These are phyloP conservation scores for Phoenicopterus ruber DNA, from an alignment of 2,113 vertebrate genomes.

Conservation along the genomic window DNA sequence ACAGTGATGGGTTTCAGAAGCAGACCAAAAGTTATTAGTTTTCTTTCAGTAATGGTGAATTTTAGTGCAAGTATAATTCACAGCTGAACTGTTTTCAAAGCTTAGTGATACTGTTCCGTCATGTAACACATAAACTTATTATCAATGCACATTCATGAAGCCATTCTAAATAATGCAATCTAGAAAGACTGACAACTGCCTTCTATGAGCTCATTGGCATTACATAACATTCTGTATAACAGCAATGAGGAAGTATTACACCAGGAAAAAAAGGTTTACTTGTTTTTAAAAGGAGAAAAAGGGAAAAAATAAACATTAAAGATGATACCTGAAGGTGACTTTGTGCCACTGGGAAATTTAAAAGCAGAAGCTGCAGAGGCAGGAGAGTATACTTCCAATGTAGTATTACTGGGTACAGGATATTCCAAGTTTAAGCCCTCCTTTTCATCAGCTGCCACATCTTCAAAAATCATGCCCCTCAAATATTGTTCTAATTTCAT, in stretches of 20 bases:
- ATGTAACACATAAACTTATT: not conserved
- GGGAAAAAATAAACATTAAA: not conserved
- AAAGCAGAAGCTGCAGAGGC: not conserved
- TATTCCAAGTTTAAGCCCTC: not conserved
- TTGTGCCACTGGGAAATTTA: not conserved
- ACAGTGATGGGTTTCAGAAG: not conserved
- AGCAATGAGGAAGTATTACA: not conserved
- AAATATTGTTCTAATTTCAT: not conserved
- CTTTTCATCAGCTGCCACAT: slow-evolving; percentile 10
- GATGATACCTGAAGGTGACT: slow-evolving; percentile 67
- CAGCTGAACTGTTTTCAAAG: not conserved
- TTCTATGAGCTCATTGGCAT: not conserved
- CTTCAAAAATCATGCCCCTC: not conserved
- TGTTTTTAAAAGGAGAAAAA: not conserved
- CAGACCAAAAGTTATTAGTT: not conserved
- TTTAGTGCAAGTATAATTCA: not conserved
- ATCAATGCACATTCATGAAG: not conserved
- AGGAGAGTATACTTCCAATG: not conserved
- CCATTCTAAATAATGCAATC: not conserved
- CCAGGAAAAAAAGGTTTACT: not conserved
- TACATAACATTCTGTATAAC: not conserved
- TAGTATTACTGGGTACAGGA: not conserved
- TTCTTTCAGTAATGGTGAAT: not conserved
- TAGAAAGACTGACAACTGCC: not conserved
- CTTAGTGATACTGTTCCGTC: not conserved